Percentiles rank a stretch among this genome's conserved stretches.
phyloP scores from a whole-genome alignment of 2,797 vertebrate species.

The Lithobates pipiens region DNA sequence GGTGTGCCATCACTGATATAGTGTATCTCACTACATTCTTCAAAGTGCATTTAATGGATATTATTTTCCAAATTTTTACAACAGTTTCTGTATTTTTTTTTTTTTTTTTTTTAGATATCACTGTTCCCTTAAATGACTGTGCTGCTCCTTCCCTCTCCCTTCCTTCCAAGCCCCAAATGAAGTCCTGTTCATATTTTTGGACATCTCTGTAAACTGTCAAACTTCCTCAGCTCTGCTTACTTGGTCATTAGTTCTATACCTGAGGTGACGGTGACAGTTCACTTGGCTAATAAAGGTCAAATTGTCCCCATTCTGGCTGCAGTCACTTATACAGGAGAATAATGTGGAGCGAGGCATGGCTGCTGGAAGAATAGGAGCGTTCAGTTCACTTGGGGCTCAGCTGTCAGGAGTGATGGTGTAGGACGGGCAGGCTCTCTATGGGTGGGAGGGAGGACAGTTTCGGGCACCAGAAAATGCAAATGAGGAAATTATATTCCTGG shows the following conservation, averaged over 20 bases:
- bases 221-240: conserved; percentile 76
- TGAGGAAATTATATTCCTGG: conserved; percentile 50
- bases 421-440: background rate
- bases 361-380: conserved; percentile 66
- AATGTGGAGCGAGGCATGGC: conserved; percentile 77
- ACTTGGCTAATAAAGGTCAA: conserved; percentile 85
- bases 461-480: conserved; percentile 58
- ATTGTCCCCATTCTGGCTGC: conserved; percentile 76
- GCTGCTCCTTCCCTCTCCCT: background rate
- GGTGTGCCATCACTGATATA: no score
- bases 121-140: background rate
- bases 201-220: conserved; percentile 64
- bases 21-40: background rate
- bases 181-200: background rate
- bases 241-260: conserved; percentile 83
- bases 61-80: background rate
- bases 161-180: background rate
- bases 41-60: background rate
- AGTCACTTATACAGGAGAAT: conserved; percentile 76
- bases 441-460: conserved; percentile 14
- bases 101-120: background rate
- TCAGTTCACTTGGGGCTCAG: conserved; percentile 58
- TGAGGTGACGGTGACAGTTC: conserved; percentile 84
- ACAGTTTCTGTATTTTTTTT: background rate
- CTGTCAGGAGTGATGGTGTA: conserved; percentile 71